These are phyloP conservation scores for Pteria penguin DNA, from an alignment of 2,888 invertebrate genomes.

Conservation along the genomic window DNA sequence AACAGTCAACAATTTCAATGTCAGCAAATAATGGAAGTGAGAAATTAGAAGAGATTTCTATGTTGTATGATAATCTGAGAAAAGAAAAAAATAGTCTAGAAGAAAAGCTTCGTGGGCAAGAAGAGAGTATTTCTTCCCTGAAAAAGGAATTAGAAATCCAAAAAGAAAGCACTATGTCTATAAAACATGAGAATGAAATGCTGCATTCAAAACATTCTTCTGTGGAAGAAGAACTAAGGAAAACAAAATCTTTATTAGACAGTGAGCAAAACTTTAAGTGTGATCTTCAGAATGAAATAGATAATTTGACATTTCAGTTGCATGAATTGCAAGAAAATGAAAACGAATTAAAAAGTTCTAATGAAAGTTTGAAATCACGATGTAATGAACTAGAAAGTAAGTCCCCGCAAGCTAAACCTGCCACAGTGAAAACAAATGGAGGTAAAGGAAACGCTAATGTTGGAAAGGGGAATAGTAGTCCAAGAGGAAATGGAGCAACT, in stretches of 20 bases:
- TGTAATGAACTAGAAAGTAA: slow-evolving; percentile 36
- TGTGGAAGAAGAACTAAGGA: slow-evolving; percentile 3
- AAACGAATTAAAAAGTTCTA: slow-evolving; percentile 1
- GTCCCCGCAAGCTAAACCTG: slow-evolving; percentile 9
- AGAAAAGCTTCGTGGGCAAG: not conserved
- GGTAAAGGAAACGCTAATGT: slow-evolving; percentile 20
- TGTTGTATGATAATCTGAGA: slow-evolving; percentile 1
- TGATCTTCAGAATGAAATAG: slow-evolving; percentile 23
- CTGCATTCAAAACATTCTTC: slow-evolving; percentile 4
- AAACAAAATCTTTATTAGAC: not conserved
- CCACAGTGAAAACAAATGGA: not conserved
- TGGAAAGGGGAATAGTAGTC: not conserved
- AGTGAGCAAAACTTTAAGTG: slow-evolving; percentile 33
- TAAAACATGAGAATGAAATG: slow-evolving; percentile 35
- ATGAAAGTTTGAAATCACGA: slow-evolving; percentile 34
- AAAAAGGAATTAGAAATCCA: slow-evolving; percentile 55
- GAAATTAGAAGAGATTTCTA: slow-evolving; percentile 31
- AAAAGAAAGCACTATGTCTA: slow-evolving; percentile 42
- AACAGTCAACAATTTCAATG: too few species aligned
- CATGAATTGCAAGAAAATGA: slow-evolving; percentile 16
- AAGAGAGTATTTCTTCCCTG: slow-evolving; percentile 45
- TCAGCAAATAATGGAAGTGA: slow-evolving; percentile 11
- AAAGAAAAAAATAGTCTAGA: not conserved
- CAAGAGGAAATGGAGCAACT: not conserved
- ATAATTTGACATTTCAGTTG: slow-evolving; percentile 1